Percentiles rank a stretch among this genome's conserved stretches.
phyloP scores from a whole-genome alignment of 2,113 vertebrate species.

The Sceloporus undulatus region DNA sequence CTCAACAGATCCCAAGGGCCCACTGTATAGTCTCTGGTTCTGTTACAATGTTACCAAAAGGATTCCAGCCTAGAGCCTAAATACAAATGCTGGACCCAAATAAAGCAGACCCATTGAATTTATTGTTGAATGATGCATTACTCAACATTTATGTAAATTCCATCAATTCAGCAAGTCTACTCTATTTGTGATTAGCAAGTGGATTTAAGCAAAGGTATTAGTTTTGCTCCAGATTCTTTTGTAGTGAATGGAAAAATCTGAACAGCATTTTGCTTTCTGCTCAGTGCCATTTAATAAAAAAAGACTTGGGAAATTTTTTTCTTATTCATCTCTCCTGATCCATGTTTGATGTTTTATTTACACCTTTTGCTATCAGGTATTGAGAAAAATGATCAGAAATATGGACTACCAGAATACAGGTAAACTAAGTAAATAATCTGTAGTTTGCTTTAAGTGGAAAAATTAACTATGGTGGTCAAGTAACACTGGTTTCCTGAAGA shows the following conservation, averaged over 20 bases:
- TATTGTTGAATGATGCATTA: too few relatives aligned
- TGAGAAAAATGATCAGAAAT: constrained; percentile 16
- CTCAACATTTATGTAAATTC: too few relatives aligned
- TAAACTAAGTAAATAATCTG: constrained; percentile 31
- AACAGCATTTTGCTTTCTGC: background rate
- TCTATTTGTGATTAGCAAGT: too few relatives aligned
- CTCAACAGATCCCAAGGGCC: too few relatives aligned
- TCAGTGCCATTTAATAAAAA: background rate
- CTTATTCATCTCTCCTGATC: constrained; percentile 27
- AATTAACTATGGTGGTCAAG: background rate
- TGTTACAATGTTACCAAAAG: too few relatives aligned
- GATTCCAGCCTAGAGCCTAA: too few relatives aligned
- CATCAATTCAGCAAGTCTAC: too few relatives aligned
- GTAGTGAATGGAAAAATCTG: background rate
- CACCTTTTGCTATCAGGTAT: background rate
- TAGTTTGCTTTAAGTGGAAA: background rate
- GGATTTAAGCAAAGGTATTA: too few relatives aligned
- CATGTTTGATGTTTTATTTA: background rate
- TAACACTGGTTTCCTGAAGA: background rate
- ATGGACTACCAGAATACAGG: constrained; percentile 38
- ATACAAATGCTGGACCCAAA: too few relatives aligned
- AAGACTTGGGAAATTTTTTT: background rate
- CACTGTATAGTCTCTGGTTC: too few relatives aligned
- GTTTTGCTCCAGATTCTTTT: background rate
- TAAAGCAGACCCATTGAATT: too few relatives aligned